phyloP scores from a whole-genome alignment of 2,888 invertebrate species.

The Sturmia bella region DNA sequence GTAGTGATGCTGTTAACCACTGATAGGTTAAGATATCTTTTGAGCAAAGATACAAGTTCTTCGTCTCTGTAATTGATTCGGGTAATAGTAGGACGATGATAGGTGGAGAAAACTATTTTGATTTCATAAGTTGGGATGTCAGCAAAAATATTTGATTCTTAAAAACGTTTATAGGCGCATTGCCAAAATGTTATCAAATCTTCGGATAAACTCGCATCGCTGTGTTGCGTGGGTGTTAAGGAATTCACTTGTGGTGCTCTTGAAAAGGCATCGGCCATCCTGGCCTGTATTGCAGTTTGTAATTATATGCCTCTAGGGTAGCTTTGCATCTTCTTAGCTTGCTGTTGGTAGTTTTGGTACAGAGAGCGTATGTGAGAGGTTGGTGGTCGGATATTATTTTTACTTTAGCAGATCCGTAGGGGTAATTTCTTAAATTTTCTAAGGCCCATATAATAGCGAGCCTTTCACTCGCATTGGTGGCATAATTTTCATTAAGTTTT shows the following conservation, averaged over 20 bases:
- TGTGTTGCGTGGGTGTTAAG: too few species aligned
- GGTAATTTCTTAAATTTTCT: slow-evolving; percentile 1
- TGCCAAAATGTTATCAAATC: too few species aligned
- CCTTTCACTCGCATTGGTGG: slow-evolving; percentile 53
- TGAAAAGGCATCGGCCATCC: slow-evolving; percentile 74
- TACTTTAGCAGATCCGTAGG: slow-evolving; percentile 4
- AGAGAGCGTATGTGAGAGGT: slow-evolving; percentile 27
- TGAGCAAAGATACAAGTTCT: too few species aligned
- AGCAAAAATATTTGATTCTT: too few species aligned
- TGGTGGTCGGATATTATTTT: slow-evolving; percentile 34
- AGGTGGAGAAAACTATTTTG: too few species aligned
- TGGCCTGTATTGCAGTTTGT: slow-evolving; percentile 76
- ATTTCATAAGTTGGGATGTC: too few species aligned
- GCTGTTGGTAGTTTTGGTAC: slow-evolving; percentile 20
- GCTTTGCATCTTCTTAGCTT: slow-evolving; percentile 13
- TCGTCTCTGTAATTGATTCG: neutral
- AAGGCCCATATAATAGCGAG: slow-evolving; percentile 55
- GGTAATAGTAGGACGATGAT: too few species aligned
- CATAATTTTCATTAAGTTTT: slow-evolving; percentile 38
- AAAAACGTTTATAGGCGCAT: too few species aligned
- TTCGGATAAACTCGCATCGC: too few species aligned
- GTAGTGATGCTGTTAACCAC: too few species aligned
- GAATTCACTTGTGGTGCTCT: slow-evolving; percentile 18
- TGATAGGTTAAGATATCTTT: too few species aligned
- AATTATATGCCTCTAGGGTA: slow-evolving; percentile 47